Evolutionary conservation across 2,888 invertebrate species (phyloP).

Genomic region (Conomelus anceps): DNA sequence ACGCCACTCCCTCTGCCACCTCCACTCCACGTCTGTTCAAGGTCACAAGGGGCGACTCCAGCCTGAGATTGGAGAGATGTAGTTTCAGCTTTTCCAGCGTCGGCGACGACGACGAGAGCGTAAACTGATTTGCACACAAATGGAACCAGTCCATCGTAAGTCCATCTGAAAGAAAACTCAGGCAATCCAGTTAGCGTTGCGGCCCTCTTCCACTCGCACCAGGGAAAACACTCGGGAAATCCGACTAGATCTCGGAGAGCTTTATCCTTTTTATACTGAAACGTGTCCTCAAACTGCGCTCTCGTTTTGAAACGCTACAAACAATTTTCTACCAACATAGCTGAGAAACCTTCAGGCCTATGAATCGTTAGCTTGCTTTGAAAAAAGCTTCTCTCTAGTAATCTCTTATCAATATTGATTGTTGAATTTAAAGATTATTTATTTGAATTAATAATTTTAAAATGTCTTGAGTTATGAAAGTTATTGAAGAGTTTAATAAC

Average conservation of each 20-base stretch:
- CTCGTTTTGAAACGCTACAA: neutral
- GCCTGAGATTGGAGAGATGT: neutral
- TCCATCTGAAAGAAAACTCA: slow-evolving; percentile 9
- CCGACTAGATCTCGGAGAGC: neutral
- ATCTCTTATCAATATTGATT: neutral
- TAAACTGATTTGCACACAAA: slow-evolving; percentile 14
- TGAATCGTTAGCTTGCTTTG: neutral
- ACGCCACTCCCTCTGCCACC: too few species aligned
- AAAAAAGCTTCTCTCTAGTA: neutral
- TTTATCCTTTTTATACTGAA: slow-evolving; percentile 1
- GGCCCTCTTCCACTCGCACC: neutral
- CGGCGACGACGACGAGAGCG: neutral
- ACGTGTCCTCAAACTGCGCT: neutral
- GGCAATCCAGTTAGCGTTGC: neutral
- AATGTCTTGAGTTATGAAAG: too few species aligned
- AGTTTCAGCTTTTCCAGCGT: neutral
- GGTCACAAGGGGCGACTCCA: neutral
- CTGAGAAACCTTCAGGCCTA: neutral
- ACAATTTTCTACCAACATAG: neutral
- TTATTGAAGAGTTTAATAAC: too few species aligned
- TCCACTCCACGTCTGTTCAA: neutral
- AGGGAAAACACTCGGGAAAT: slow-evolving; percentile 4
- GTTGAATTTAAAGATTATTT: too few species aligned
- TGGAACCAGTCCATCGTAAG: slow-evolving; percentile 12
- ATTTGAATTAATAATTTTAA: too few species aligned